Base-by-base conservation (phyloP, 2,888 invertebrate species). In the Matsumyia berberina region DNA sequence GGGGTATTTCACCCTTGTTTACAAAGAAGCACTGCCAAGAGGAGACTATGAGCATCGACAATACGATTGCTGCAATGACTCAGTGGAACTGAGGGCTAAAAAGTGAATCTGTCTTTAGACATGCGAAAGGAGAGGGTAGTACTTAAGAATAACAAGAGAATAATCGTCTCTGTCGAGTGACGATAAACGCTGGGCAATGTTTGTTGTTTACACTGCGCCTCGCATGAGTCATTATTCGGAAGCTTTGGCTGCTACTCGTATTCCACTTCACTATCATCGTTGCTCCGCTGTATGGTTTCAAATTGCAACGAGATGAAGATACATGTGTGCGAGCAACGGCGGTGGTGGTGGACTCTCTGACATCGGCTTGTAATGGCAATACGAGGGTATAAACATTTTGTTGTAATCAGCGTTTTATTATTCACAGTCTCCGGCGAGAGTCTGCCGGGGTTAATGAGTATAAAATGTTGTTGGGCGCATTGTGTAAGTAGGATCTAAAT, bases 171-270 rank as follows among this genome's bases (percentile, higher is more conserved):
- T 55, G 69, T 55, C 49, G 39, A 69, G 29, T 37, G 83, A 78
- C 79, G 73, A 57, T 67, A 72, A 78, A 72, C 66, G 60, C 60
- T 67, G 35, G 37, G 46, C 76, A 74, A 66, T 51, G 66, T 66
- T 67, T 78, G 73, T 74, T 83, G 83, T 83, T 83, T 83, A 74
- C 73, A 83, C 73, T 74, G 35, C 9, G 42, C 35, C 69, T 74
- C 73, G 79, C n/a, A 83, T 83, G 83, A 83, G 62, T 83, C 83
- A 83, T 78, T 79, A 79, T 78, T 83, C 73, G 73, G 79, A 69
- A 83, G 83, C 83, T 83, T 73, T 69, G 29, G 67, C 69, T 57
- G 76, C 19, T 82, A 72, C 82, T 72, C n/a, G n/a, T n/a, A n/a
- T n/a, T n/a, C 66, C 66, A 72, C 70, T 72, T 66, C 31, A 15